Evolutionary conservation across 1,140 invertebrate species (phyloP).

Genomic region (Bombus huntii): DNA sequence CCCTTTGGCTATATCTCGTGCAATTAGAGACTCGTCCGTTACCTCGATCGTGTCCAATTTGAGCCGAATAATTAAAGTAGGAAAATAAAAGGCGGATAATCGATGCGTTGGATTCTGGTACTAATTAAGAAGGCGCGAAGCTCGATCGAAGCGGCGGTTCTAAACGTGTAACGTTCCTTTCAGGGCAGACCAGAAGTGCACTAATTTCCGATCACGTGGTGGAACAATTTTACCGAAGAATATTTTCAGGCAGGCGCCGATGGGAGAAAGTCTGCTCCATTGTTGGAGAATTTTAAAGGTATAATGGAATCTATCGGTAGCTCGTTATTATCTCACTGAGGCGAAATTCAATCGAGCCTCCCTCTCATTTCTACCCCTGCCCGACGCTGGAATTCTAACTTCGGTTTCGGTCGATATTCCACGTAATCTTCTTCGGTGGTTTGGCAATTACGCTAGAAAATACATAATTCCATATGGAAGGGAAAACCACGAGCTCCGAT

Average conservation of each 20-base stretch:
- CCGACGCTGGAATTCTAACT: neutral
- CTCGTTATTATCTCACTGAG: conserved; percentile 14
- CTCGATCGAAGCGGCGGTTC: neutral
- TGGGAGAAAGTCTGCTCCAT: conserved; percentile 13
- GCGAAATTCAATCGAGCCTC: conserved; percentile 8
- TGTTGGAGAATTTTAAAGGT: conserved; percentile 12
- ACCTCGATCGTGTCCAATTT: neutral
- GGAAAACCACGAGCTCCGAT: neutral
- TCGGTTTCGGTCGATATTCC: conserved; percentile 6
- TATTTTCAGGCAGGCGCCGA: neutral
- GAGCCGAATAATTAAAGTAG: neutral
- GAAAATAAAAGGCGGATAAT: no score
- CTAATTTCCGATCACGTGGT: neutral
- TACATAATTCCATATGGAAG: conserved; percentile 4
- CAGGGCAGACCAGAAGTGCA: neutral
- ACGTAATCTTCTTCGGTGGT: neutral
- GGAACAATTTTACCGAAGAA: conserved; percentile 10
- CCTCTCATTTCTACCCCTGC: neutral
- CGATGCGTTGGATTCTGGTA: no score
- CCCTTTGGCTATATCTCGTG: no score
- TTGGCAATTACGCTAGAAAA: neutral
- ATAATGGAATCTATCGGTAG: conserved; percentile 29
- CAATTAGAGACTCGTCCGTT: neutral
- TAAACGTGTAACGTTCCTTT: neutral
- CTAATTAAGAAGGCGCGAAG: neutral